These are phyloP conservation scores for Mareca penelope DNA, from an alignment of 2,797 vertebrate species.

Conservation along the genomic window DNA sequence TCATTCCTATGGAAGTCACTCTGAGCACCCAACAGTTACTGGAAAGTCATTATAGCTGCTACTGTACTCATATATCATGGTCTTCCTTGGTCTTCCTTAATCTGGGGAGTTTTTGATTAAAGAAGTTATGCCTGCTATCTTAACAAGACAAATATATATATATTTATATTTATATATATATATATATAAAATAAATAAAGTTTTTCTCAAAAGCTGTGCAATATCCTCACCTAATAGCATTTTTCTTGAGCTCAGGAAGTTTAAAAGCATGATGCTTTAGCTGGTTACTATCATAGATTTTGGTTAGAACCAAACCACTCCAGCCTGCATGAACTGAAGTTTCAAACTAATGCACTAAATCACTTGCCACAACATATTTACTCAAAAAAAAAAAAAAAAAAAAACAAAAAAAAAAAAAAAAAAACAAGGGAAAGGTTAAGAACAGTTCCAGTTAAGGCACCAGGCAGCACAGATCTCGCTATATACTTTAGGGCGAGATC, in stretches of 20 bases:
- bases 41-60: background rate
- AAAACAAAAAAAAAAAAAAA: too few species aligned
- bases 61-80: background rate
- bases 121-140: background rate
- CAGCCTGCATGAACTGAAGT: background rate
- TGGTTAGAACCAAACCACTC: background rate
- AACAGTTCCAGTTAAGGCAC: background rate
- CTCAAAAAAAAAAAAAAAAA: background rate
- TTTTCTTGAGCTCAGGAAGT: background rate
- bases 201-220: background rate
- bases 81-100: background rate
- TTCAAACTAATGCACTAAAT: background rate
- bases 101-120: background rate
- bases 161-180: too few species aligned
- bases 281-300: background rate
- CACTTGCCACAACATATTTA: background rate
- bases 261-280: background rate
- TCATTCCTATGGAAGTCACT: background rate
- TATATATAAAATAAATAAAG: background rate
- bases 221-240: background rate
- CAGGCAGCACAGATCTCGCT: background rate
- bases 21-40: background rate
- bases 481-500: too few species aligned
- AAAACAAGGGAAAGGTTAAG: background rate
- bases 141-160: background rate